Base-by-base conservation (phyloP, 2,797 vertebrate genomes). In the Lutjanus argentimaculatus region DNA sequence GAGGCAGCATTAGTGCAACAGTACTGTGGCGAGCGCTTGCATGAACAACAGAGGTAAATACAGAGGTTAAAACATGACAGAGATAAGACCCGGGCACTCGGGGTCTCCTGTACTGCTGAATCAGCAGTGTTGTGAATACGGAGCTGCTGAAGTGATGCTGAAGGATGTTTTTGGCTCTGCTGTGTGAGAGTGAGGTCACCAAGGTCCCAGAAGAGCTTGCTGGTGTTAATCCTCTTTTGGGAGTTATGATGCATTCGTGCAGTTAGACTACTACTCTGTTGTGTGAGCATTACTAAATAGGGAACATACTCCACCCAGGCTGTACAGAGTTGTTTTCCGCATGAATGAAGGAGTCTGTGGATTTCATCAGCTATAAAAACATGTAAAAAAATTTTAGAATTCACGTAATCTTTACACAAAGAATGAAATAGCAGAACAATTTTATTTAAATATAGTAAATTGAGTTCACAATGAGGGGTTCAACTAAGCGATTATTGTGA, bases 141-240 rank as follows among this genome's bases (percentile, higher is more conserved):
- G 48, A 85, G 86, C 65, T 62, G 69, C 72, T 76, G 74, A 85
- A 78, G 85, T 78, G 87, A 91, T 90, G 86, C 43, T 67, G 66
- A 82, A 85, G 83, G 79, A 91, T 92, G 91, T 91, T 88, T 93
- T 85, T 78, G 85, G 82, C 77, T 79, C 73, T 67, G 72, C 83
- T 87, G 69, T 89, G 82, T 65, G 75, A 91, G 87, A 88, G 92
- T 91, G 91, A 93, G 93, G 91, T 93, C 90, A 93, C 67, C 40
- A 6, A 87, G 90, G 91, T 89, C 87, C 92, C 83, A 79, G 83
- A 88, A 86, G 92, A 92, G 92, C 89, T 86, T 79, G 89, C 87
- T 91, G 83, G 67, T 89, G 87, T 85, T 94, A 94, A 95, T 95
- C 94, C 93, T 95, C 94, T 95, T 95, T 92, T 94, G 91, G 91